phyloP scores from a whole-genome alignment of 2,113 vertebrate genomes.

The Pluvialis apricaria region DNA sequence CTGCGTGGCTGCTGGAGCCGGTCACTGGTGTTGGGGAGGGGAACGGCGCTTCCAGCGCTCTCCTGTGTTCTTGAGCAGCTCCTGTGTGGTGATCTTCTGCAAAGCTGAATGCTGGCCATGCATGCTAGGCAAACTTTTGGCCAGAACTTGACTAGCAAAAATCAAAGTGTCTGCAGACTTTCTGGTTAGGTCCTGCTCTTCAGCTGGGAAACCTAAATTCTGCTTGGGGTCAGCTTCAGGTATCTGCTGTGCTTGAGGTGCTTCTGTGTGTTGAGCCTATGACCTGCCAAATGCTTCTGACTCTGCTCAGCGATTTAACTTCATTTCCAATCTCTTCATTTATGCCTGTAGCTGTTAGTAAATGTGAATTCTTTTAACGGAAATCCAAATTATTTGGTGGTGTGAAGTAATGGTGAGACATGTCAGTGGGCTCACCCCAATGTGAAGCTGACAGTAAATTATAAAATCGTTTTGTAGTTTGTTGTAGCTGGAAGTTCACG shows the following conservation, averaged over 20 bases:
- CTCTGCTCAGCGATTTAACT: background rate
- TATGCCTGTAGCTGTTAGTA: background rate
- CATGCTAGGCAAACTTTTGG: background rate
- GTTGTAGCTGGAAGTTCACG: background rate
- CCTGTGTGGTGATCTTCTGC: accelerated
- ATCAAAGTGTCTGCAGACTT: background rate
- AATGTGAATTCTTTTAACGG: background rate
- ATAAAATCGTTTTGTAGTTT: background rate
- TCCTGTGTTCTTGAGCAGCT: background rate
- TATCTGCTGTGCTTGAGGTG: background rate
- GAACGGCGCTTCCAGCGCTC: accelerated
- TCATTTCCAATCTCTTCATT: background rate
- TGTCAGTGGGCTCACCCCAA: background rate
- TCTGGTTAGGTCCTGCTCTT: background rate
- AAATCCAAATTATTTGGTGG: background rate
- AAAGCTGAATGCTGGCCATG: background rate
- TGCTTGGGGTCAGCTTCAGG: background rate
- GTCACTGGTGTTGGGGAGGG: background rate
- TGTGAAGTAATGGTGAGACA: background rate
- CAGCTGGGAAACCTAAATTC: background rate
- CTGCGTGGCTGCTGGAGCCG: accelerated
- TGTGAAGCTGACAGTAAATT: background rate
- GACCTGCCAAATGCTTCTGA: background rate
- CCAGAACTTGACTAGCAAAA: background rate
- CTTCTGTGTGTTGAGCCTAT: background rate